Percentiles rank a stretch among this genome's conserved stretches.
Evolutionary conservation across 2,888 invertebrate species (phyloP).

Genomic region (Drosophila borealis): DNA sequence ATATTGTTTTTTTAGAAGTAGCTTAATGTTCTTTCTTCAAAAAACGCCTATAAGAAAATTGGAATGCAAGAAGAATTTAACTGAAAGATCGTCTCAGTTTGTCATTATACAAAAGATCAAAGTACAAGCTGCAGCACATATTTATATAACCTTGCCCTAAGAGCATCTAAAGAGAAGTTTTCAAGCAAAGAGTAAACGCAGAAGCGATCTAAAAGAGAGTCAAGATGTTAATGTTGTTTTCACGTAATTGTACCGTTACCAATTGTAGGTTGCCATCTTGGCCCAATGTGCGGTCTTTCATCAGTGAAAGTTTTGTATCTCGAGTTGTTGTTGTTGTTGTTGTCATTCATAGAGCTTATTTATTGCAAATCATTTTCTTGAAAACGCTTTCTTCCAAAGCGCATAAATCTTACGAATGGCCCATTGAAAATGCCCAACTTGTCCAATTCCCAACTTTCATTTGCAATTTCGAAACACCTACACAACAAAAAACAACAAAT

Average conservation of each 20-base stretch:
- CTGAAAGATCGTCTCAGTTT: not conserved
- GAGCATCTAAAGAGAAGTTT: conserved; percentile 2
- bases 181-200: conserved; percentile 13
- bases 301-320: conserved; percentile 65
- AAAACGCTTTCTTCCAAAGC: conserved; percentile 47
- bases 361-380: conserved; percentile 64
- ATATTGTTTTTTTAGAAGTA: too few relatives aligned
- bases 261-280: conserved; percentile 54
- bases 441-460: conserved; percentile 58
- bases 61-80: not conserved
- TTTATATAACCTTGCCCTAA: conserved; percentile 6
- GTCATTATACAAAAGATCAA: not conserved
- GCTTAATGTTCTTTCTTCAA: not conserved
- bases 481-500: conserved; percentile 4
- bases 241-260: conserved; percentile 57
- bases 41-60: not conserved
- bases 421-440: conserved; percentile 50
- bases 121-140: not conserved
- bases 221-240: conserved; percentile 45
- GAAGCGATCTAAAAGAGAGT: not conserved
- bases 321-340: conserved; percentile 23
- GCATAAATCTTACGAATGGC: conserved; percentile 46
- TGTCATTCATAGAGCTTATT: conserved; percentile 45
- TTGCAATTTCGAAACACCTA: conserved; percentile 38
- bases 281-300: conserved; percentile 34